Evolutionary conservation across 2,888 invertebrate species (phyloP), one percentile per base, ranked within the genome.

Genomic region (Himalopsyche tibetana): DNA sequence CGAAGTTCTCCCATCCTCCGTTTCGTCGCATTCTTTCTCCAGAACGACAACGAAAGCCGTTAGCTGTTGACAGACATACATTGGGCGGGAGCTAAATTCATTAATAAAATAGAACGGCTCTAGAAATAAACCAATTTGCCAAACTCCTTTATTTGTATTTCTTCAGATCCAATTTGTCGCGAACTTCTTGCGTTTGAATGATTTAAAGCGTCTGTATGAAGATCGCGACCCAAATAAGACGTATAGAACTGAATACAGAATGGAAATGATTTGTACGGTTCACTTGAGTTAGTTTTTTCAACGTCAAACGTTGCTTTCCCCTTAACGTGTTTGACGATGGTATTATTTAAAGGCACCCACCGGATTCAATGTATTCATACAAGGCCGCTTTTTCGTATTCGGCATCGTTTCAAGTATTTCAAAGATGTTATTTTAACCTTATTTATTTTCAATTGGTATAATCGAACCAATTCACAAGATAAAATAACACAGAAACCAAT

Each of bases 31-130:
- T 82, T 74, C 74, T 19, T 86, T 85, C 84, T 84, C 81, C 80
- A 36, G 55, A 55, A 83, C 80, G 86, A 56, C 81, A 83, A 74
- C 84, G 80, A 81, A 63, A 69, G 88, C 87, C 87, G 88, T 88
- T 88, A 87, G 86, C 85, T 87, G 86, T 88, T 86, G 88, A 86
- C 88, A 86, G 87, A 87, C 88, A 88, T 80, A 86, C 86, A 84
- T 86, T 88, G 88, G 88, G 88, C 88, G 88, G 88, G 87, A 87
- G 79, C 83, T 83, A 86, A 88, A 88, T 88, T 88, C 88, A 88
- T 88, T 88, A 88, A 88, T 88, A 88, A 88, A 88, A 87, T 87
- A 85, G 83, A 83, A 84, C 86, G 84, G 56, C 86, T 84, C 63
- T 84, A 55, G 86, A 82, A 84, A 88, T 85, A 84, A 88, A 86